Evolutionary conservation across 2,113 vertebrate species (phyloP), one percentile per base, ranked within the genome.

Genomic region (Dryoscopus gambensis): DNA sequence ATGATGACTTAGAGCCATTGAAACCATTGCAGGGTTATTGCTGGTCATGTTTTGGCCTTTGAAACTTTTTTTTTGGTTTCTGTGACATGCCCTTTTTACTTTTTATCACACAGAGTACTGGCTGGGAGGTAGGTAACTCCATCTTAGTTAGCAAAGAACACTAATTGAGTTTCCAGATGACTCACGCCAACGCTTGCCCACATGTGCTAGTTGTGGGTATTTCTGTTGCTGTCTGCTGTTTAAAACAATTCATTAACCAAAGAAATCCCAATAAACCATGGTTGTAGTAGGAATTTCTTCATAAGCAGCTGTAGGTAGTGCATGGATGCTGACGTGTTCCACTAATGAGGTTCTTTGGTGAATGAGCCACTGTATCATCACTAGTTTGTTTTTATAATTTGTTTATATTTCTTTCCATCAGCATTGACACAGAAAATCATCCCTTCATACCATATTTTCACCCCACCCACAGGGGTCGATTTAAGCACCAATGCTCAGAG

Each of bases 101-200:
- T 98, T 99, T 98, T 99, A 97, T 99, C 98, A 99, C 98, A 99
- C 99, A 99, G 99, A 99, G 99, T 98, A 99, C 99, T 98, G 99
- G 99, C 99, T 99, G 99, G 99, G 99, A 99, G 99, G 99, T 99
- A 99, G 99, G 99, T 99, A 98, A 98, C 84, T 97, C 93, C 95
- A 76, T 97, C 98, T 98, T 98, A 98, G 98, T 98, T 98, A 98
- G 98, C 98, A 95, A 97, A 98, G 98, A 97, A 94, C 98, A 98
- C 98, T 98, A 98, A 98, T 98, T 98, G 98, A 98, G 96, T 97
- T 97, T 92, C 95, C 96, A 97, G 97, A 98, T 97, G 96, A 97
- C 97, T 97, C 96, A 94, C 97, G 98, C 97, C 97, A 96, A 98
- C 94, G 99, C 99, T 99, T 99, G 97, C 98, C 99, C 98, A 98